phyloP scores from a whole-genome alignment of 1,140 invertebrate genomes.

The Cotesia glomerata region DNA sequence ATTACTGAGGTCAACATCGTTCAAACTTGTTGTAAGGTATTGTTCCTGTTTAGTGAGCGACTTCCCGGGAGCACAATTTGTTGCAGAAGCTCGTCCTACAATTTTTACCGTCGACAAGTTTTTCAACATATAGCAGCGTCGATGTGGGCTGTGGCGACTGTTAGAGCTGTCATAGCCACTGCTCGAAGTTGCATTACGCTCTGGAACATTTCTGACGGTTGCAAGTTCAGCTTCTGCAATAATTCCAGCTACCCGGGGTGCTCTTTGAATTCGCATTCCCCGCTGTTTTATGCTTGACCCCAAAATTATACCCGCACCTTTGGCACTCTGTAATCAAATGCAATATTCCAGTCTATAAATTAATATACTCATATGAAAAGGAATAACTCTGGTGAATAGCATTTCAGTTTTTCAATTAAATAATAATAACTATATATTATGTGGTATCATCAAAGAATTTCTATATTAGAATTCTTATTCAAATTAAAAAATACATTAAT shows the following conservation, averaged over 20 bases:
- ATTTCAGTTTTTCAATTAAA: too few species aligned
- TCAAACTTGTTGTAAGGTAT: neutral
- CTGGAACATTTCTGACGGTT: conserved; percentile 27
- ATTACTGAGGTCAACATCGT: neutral
- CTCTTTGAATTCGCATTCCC: neutral
- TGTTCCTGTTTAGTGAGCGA: neutral
- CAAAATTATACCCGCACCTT: neutral
- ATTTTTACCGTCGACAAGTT: conserved; percentile 19
- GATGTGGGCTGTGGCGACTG: conserved; percentile 45
- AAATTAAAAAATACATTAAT: too few species aligned
- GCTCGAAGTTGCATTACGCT: conserved; percentile 41
- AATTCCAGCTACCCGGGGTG: neutral
- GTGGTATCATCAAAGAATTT: too few species aligned
- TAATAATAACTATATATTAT: too few species aligned
- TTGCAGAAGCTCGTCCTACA: neutral
- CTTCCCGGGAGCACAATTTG: neutral
- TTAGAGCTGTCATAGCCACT: conserved; percentile 52
- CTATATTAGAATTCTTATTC: too few species aligned
- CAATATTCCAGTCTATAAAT: too few species aligned
- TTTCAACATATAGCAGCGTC: conserved; percentile 48
- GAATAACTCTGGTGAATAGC: too few species aligned
- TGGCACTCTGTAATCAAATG: neutral
- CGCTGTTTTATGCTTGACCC: conserved; percentile 4
- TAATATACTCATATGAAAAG: too few species aligned
- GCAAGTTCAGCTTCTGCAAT: neutral